Evolutionary conservation across 1,140 invertebrate species (phyloP), one percentile per base, ranked within the genome.

Genomic region (Lithobius niger): DNA sequence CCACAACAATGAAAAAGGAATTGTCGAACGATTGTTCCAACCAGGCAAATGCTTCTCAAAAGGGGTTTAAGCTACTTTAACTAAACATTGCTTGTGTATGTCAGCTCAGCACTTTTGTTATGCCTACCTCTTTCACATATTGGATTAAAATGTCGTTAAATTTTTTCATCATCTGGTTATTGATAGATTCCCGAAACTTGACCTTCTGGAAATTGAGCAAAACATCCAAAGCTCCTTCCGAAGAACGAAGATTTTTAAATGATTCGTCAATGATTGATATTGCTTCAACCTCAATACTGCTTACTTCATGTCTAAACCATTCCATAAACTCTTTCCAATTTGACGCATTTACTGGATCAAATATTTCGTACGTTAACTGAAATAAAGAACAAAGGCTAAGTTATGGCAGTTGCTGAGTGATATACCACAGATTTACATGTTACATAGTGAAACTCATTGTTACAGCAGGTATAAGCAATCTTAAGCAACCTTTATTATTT

Each of bases 81-180:
- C n/a, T n/a, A n/a, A n/a, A n/a, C n/a, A n/a, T n/a, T n/a, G n/a
- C n/a, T n/a, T n/a, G n/a, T n/a, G n/a, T n/a, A n/a, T n/a, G n/a
- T n/a, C n/a, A n/a, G n/a, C n/a, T n/a, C n/a, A n/a, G n/a, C n/a
- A n/a, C n/a, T n/a, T n/a, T n/a, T n/a, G n/a, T n/a, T n/a, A n/a
- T n/a, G n/a, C 76, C 72, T 22, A 92, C 81, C 74, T 94, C 90
- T 58, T 84, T 71, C 52, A 79, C 80, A 66, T 89, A 93, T 62
- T 89, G 85, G 25, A 82, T 74, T 67, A 92, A 76, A n/a, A 92
- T 79, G 15, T 86, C 77, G 54, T 89, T 83, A 67, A 89, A 91
- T 64, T 92, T 93, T 19, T 78, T 80, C 58, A 81, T 73, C 36
- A 93, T 69, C 60, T 83, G 79, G 2, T 79, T 69, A 50, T 82